phyloP scores from a whole-genome alignment of 2,888 invertebrate genomes.

The Julus scandinavius region DNA sequence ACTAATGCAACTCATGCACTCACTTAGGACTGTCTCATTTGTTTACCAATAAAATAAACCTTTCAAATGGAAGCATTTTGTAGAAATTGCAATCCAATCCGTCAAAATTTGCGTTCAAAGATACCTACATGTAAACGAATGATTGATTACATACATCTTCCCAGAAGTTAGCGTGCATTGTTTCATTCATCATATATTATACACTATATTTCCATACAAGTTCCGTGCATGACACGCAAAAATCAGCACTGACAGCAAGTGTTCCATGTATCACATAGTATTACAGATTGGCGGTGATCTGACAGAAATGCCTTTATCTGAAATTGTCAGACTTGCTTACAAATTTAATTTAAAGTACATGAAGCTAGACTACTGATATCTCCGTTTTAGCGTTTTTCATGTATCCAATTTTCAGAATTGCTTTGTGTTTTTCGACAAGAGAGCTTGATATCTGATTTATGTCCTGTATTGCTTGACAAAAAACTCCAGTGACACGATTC shows the following conservation, averaged over 20 bases:
- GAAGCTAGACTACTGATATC: neutral
- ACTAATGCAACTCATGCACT: neutral
- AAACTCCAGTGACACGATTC: neutral
- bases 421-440: neutral
- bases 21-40: neutral
- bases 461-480: neutral
- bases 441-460: neutral
- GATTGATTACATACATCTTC: neutral
- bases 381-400: neutral
- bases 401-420: neutral
- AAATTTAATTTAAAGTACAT: constrained; percentile 1
- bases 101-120: neutral
- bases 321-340: neutral
- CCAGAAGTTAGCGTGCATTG: neutral
- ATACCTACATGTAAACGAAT: neutral
- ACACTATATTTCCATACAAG: neutral
- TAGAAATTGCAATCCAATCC: neutral
- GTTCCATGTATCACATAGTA: neutral
- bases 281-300: neutral
- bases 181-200: neutral
- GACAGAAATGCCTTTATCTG: neutral
- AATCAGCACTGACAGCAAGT: neutral
- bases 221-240: neutral
- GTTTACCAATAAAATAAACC: neutral
- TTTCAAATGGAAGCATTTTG: neutral